Evolutionary conservation across 2,113 vertebrate species (phyloP), one percentile per base, ranked within the genome.

Genomic region (Chloropsis hardwickii): DNA sequence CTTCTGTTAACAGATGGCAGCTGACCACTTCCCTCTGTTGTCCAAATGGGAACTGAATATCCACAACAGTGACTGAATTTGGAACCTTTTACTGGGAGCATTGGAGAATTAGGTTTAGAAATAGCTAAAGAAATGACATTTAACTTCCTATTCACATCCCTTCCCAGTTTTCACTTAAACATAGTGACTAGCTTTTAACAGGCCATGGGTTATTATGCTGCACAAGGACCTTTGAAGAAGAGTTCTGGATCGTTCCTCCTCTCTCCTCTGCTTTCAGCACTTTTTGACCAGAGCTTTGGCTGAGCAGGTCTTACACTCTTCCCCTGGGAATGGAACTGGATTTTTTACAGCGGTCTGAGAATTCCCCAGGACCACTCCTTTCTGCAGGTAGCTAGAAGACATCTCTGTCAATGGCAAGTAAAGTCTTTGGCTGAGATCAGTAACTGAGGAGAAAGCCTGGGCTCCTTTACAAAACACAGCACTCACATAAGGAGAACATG

Each of bases 1-100:
- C 57, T 95, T 74, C 71, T 78, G 48, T 39, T 85, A 84, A 60
- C 94, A 93, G 72, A 94, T 66, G 64, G 86, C 67, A 94, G 81
- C 88, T 91, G 92, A 95, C 88, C 81, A 48, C 79, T 65, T 91
- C 79, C 45, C 48, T 31, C 16, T 1, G 51, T 54, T 78, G 48
- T 80, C 79, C 73, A 85, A 97, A 84, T 44, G 70, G 58, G 70
- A 96, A 88, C 10, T 9, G 40, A 92, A 86, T 80, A 92, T 39
- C 78, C 64, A 77, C 48, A 88, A 76, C 53, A 84, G 60, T 44
- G 86, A 90, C 69, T 77, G 74, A 90, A 93, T 85, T 21, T 81
- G 73, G 64, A 93, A 91, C 29, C 29, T 73, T 93, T 85, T 56
- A 89, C 58, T 90, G 56, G 74, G 69, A 90, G 91, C 39, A 74